A percentile compares a stretch with the other conserved stretches of the same genome.
These are phyloP conservation scores for Gobio gobio DNA, from an alignment of 2,113 vertebrate genomes.

Conservation along the genomic window DNA sequence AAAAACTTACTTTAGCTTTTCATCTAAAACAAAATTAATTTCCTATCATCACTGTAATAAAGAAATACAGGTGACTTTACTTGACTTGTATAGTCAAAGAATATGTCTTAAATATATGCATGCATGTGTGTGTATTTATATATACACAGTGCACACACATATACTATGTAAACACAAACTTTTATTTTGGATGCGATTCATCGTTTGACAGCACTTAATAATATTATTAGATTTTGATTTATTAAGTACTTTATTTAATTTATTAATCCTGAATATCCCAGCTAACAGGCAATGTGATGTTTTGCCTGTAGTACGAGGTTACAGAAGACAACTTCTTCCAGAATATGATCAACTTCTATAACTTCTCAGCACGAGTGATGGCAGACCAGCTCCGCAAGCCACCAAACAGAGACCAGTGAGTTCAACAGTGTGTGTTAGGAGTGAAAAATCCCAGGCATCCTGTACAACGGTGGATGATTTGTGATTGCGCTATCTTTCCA, in stretches of 20 bases:
- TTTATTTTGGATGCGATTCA: too few species aligned
- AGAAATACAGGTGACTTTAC: too few species aligned
- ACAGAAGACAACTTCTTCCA: slow-evolving; percentile 96
- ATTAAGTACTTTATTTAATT: not conserved
- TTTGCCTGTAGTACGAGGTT: slow-evolving; percentile 87
- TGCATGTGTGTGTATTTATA: too few species aligned
- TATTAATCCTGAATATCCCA: not conserved
- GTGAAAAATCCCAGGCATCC: not conserved
- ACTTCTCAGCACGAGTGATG: slow-evolving; percentile 97
- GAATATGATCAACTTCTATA: slow-evolving; percentile 98
- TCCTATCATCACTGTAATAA: too few species aligned
- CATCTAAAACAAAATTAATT: too few species aligned
- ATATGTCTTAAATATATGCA: too few species aligned
- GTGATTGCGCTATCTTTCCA: not conserved
- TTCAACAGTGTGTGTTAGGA: slow-evolving; percentile 1
- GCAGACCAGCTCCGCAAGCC: slow-evolving; percentile 95
- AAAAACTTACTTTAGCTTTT: too few species aligned
- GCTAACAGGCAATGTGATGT: not conserved
- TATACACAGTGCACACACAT: too few species aligned
- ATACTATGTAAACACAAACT: too few species aligned
- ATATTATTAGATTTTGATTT: not conserved
- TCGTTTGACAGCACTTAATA: not conserved
- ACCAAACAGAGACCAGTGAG: slow-evolving; percentile 96
- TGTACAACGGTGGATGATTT: not conserved
- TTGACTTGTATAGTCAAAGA: too few species aligned